Conservation (phyloP, 2,797 vertebrate genomes). For the Paratrypauchen microcephalus region DNA sequence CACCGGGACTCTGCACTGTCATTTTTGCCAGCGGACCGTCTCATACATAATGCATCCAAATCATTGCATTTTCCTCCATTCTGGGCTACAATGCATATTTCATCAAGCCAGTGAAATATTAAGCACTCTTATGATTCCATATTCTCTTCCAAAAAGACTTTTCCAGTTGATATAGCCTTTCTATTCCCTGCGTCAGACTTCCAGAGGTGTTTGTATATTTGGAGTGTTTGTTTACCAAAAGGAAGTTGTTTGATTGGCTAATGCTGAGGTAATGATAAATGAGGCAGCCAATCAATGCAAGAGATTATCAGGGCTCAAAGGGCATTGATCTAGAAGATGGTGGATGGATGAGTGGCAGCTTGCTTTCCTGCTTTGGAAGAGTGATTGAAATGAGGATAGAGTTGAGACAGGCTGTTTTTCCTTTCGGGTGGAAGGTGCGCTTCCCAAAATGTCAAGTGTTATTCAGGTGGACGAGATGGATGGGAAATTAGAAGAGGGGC, state of each 20-base stretch:
- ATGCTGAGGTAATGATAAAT: constrained; percentile 61
- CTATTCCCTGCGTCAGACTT: constrained; percentile 43
- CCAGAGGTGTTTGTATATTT: constrained; percentile 42
- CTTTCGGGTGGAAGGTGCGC: constrained; percentile 19
- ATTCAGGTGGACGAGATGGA: constrained; percentile 34
- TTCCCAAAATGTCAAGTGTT: constrained; percentile 38
- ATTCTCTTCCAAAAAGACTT: constrained; percentile 67
- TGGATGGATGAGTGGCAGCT: constrained; percentile 37
- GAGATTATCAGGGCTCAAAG: constrained; percentile 62
- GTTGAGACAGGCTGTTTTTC: constrained; percentile 28
- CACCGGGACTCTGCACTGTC: constrained; percentile 63
- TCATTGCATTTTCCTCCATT: constrained; percentile 74
- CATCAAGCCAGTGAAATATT: constrained; percentile 77
- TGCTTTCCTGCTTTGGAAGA: constrained; percentile 51
- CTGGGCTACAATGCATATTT: constrained; percentile 78
- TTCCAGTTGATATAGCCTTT: constrained; percentile 59
- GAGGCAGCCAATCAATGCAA: constrained; percentile 56
- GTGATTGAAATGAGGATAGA: constrained; percentile 56
- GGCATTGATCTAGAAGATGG: constrained; percentile 63
- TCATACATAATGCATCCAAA: constrained; percentile 76
- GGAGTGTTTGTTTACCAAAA: constrained; percentile 56
- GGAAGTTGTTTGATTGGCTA: constrained; percentile 61
- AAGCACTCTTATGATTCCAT: constrained; percentile 75
- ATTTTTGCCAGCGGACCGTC: constrained; percentile 70
- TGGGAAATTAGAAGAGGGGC: constrained; percentile 22